Percentiles rank a stretch among this genome's conserved stretches.
These are phyloP conservation scores for Sthenelais limicola DNA, from an alignment of 2,888 invertebrate species.

Conservation along the genomic window DNA sequence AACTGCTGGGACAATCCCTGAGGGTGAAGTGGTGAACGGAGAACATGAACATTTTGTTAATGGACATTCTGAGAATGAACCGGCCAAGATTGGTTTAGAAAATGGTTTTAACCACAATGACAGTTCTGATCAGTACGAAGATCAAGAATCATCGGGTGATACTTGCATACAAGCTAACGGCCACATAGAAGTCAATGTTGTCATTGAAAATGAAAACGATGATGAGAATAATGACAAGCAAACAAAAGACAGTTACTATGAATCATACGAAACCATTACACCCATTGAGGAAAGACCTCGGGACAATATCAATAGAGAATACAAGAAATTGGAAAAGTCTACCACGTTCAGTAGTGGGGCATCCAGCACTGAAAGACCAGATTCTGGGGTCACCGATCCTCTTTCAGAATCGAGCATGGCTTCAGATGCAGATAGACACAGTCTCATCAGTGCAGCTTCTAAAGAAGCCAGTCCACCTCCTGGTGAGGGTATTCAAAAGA, in stretches of 20 bases:
- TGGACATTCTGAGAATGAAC: no score
- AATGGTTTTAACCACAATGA: background rate
- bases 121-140: background rate
- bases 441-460: constrained; percentile 12
- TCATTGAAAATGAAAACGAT: background rate
- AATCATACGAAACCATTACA: constrained; percentile 24
- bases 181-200: background rate
- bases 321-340: constrained; percentile 24
- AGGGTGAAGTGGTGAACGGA: background rate
- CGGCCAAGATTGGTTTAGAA: no score
- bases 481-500: background rate
- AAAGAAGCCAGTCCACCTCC: constrained; percentile 19
- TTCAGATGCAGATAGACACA: constrained; percentile 11
- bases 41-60: constrained; percentile 24
- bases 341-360: background rate
- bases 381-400: constrained; percentile 25
- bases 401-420: constrained; percentile 13
- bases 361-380: constrained; percentile 25
- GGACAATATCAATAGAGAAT: constrained; percentile 21
- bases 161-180: constrained; percentile 2
- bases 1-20: no score
- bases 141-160: background rate
- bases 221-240: background rate
- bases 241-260: background rate
- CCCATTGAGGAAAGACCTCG: background rate